Evolutionary conservation across 2,888 invertebrate species (phyloP).

Genomic region (Microplitis deprimator): DNA sequence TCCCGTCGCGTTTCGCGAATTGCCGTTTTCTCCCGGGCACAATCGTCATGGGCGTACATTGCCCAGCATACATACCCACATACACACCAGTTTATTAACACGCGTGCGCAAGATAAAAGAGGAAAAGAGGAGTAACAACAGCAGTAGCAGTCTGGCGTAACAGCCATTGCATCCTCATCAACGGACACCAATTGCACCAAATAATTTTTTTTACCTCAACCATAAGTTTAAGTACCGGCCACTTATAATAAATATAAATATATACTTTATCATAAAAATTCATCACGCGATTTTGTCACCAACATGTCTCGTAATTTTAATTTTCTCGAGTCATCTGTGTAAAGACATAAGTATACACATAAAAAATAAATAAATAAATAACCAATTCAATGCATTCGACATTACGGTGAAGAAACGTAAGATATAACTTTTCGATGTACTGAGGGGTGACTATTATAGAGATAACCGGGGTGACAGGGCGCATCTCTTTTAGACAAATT

Average conservation of each 20-base stretch:
- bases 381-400: not conserved
- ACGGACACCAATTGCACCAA: not conserved
- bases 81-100: slow-evolving; percentile 48
- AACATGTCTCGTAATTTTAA: slow-evolving; percentile 30
- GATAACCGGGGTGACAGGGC: slow-evolving; percentile 55
- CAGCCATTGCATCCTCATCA: slow-evolving; percentile 37
- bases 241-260: not conserved
- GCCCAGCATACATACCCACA: not conserved
- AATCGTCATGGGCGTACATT: slow-evolving; percentile 20
- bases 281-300: slow-evolving; percentile 29
- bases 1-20: slow-evolving; percentile 19
- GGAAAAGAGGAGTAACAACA: slow-evolving; percentile 58
- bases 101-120: slow-evolving; percentile 27
- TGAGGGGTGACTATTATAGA: slow-evolving; percentile 20
- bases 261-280: slow-evolving; percentile 5
- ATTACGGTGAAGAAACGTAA: slow-evolving; percentile 30
- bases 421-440: slow-evolving; percentile 41
- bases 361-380: not conserved
- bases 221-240: not conserved
- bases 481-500: slow-evolving; percentile 68
- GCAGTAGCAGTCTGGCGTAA: slow-evolving; percentile 47
- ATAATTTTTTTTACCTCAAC: not conserved
- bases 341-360: slow-evolving; percentile 16
- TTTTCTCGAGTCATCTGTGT: slow-evolving; percentile 1
- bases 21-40: slow-evolving; percentile 14